Base-by-base conservation (phyloP, 1,140 invertebrate species). In the Paramacrobiotus metropolitanus region DNA sequence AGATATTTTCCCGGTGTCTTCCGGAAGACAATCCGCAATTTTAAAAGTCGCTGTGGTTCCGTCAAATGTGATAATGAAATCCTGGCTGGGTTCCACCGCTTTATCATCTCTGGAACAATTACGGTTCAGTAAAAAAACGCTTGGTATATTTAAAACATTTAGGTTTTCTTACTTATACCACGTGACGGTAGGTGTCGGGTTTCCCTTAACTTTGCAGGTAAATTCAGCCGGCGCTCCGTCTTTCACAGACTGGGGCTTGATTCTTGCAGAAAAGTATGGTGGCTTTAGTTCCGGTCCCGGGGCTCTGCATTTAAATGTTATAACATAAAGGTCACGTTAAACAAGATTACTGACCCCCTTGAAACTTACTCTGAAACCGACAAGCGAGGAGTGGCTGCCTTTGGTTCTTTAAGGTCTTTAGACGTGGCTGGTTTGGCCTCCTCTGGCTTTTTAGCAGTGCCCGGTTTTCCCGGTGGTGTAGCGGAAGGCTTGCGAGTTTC, bases 31-130 rank as follows among this genome's bases (percentile, higher is more conserved):
- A 61, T 80, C 80, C 63, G 76, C 80, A 59, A 90, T 85, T 24
- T 77, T 81, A 0, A 91, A 68, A 60, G 81, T 78, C 29, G 85
- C 83, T 31, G 80, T 81, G 40, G 79, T 81, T n/a, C 86, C 85
- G 72, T 90, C 85, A 70, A 88, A 89, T 55, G 76, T 77, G 18
- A 83, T 80, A 64, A 80, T 84, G 1, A 78, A 75, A 20, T 82
- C 80, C 3, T 77, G 79, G 1, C 80, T 79, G 66, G 85, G 81
- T 64, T 78, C 81, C 21, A 90, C 79, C 1, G 82, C 72, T 9
- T 79, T 82, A 2, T 79, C 78, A 65, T 87, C 83, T 69, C 78
- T 79, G 64, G 0, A 71, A 69, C 60, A 48, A 64, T 40, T 63
- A n/a, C n/a, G n/a, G n/a, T n/a, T n/a, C n/a, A n/a, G n/a, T n/a